Evolutionary conservation across 2,797 vertebrate genomes (phyloP).

Genomic region (Cyclopterus lumpus): DNA sequence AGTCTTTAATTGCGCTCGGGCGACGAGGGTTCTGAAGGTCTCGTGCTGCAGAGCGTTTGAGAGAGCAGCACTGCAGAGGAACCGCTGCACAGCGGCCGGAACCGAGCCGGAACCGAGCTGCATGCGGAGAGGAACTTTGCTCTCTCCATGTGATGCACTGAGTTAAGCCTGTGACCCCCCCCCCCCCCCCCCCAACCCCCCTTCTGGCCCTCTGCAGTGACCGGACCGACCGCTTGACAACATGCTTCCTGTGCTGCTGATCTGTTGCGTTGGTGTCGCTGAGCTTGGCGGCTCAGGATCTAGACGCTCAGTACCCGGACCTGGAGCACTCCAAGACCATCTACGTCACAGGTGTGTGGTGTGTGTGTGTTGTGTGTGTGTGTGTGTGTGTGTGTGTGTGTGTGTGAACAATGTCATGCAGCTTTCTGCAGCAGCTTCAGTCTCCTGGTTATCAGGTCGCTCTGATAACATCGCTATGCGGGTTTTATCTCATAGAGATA

Average conservation of each 20-base stretch:
- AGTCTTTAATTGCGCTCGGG: no score
- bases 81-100: no score
- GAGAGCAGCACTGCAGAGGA: no score
- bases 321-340: conserved; percentile 89
- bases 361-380: no score
- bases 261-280: conserved; percentile 89
- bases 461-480: conserved; percentile 59
- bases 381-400: no score
- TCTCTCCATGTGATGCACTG: no score
- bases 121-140: no score
- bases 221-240: conserved; percentile 78
- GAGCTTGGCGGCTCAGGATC: conserved; percentile 83
- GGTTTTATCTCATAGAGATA: conserved; percentile 15
- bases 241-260: conserved; percentile 90
- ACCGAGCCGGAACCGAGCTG: no score
- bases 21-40: no score
- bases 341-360: conserved; percentile 89
- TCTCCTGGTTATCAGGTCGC: conserved; percentile 49
- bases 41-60: no score
- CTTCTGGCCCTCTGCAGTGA: conserved; percentile 82
- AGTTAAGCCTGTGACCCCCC: no score
- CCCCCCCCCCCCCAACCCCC: not conserved
- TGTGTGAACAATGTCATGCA: no score
- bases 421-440: conserved; percentile 23
- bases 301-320: conserved; percentile 82